A percentile compares a stretch with the other conserved stretches of the same genome.
These are phyloP conservation scores for Synergus laeviventris DNA, from an alignment of 2,888 invertebrate genomes.

Conservation along the genomic window DNA sequence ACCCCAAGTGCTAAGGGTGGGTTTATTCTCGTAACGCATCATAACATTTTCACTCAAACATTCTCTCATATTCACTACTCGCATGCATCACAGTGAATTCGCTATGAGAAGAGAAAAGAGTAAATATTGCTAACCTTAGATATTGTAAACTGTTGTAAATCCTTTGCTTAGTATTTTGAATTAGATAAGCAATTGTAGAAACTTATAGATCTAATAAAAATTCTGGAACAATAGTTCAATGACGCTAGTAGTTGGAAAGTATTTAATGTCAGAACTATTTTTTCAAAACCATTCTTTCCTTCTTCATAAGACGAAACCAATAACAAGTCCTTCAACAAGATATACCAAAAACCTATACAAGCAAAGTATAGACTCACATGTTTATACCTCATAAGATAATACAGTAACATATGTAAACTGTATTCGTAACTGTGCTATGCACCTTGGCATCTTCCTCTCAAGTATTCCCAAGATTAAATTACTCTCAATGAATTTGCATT, in stretches of 20 bases:
- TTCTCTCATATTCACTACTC: not conserved
- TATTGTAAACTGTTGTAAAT: too few relatives aligned
- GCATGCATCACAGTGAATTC: constrained; percentile 30
- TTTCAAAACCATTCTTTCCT: not conserved
- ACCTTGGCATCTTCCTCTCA: not conserved
- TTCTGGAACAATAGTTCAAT: not conserved
- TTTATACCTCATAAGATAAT: constrained; percentile 10
- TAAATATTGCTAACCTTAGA: too few relatives aligned
- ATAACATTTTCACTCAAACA: constrained; percentile 14
- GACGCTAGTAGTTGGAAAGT: not conserved
- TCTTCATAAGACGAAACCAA: not conserved
- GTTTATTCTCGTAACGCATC: constrained; percentile 70
- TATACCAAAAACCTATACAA: not conserved
- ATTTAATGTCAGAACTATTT: not conserved
- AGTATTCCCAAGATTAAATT: constrained; percentile 10
- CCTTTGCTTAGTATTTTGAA: too few relatives aligned
- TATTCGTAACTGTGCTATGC: constrained; percentile 4
- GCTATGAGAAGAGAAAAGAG: not conserved
- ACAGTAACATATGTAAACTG: constrained; percentile 13
- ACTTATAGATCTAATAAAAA: not conserved
- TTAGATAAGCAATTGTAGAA: too few relatives aligned
- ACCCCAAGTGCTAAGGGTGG: constrained; percentile 94
- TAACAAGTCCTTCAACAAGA: not conserved
- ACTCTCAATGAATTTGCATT: not conserved
- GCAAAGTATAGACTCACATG: constrained; percentile 4